Evolutionary conservation across 2,797 vertebrate genomes (phyloP), one percentile per base, ranked within the genome.

Genomic region (Clarias pachynema): DNA sequence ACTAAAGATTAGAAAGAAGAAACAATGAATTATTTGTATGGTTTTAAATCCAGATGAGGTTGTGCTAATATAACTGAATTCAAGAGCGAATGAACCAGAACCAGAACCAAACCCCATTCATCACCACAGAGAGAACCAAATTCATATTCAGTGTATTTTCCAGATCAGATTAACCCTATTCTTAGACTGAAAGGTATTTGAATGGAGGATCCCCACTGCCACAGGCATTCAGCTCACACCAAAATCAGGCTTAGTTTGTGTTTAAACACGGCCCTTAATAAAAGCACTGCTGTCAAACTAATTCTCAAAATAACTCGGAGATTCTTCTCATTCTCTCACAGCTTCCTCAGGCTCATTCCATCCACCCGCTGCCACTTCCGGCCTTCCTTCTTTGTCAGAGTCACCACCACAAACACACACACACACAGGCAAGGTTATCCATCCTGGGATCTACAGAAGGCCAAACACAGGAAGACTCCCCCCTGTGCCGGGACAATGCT

Each of bases 391-490:
- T 44, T 81, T 65, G 31, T 74, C 40, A 73, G 31, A 53, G 34
- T 74, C 77, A 69, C 60, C 5, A 15, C 63, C 14, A 37, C 40
- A 85, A 72, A 57, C 57, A 84, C 73, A 84, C 73, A 86, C 34
- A 86, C 82, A 77, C 68, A 84, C 26, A 37, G 8, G 26, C n/a
- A 56, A 59, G 73, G 26, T 29, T 69, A 86, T 86, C 84, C 26
- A 83, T 84, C 84, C 83, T 89, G 88, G 74, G 69, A 82, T 91
- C 84, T 70, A 53, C 62, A 22, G 82, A 90, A 91, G 89, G 89
- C 90, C 86, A 90, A 91, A 92, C 87, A 91, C 90, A 93, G 93
- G 93, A 94, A 93, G 91, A 83, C 77, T 88, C 87, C 91, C 88
- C 88, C 81, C 88, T 84, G 82, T 85, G 79, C 63, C 49, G 81